phyloP scores from a whole-genome alignment of 2,888 invertebrate species.

The Mongoloraphidia duomilia region DNA sequence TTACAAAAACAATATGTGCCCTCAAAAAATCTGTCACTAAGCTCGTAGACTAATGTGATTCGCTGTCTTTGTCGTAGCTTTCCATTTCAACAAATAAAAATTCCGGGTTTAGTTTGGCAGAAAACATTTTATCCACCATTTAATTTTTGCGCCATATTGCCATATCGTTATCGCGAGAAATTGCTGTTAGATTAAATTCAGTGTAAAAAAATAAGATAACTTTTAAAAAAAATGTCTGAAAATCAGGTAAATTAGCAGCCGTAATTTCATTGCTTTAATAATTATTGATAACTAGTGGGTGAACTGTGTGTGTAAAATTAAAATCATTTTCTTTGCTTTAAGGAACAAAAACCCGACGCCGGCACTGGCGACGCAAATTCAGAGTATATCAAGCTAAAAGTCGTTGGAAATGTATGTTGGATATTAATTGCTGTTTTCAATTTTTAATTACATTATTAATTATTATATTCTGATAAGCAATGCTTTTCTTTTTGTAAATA shows the following conservation, averaged over 20 bases:
- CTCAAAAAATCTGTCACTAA: not conserved
- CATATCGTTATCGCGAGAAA: not conserved
- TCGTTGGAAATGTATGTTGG: constrained; percentile 41
- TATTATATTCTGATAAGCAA: not conserved
- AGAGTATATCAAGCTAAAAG: constrained; percentile 56
- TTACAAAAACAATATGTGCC: too few relatives aligned
- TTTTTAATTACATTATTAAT: not conserved
- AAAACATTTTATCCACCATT: too few relatives aligned
- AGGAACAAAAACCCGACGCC: constrained; percentile 38
- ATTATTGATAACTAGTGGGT: too few relatives aligned
- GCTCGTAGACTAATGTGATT: not conserved
- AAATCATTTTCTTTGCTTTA: constrained; percentile 15
- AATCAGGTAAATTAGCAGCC: constrained; percentile 15
- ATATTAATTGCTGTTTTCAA: not conserved
- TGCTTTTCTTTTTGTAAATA: too few relatives aligned
- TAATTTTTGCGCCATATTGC: too few relatives aligned
- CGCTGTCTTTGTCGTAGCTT: not conserved
- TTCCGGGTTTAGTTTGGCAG: too few relatives aligned
- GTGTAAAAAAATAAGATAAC: not conserved
- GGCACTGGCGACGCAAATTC: constrained; percentile 36
- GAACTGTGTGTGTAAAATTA: not conserved
- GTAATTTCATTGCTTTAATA: not conserved
- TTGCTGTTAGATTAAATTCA: not conserved
- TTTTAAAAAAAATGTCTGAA: constrained; percentile 15
- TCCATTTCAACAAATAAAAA: not conserved